A percentile compares a stretch with the other conserved stretches of the same genome.
Evolutionary conservation across 53 echinoderm and acorn worm species (phyloP).

Genomic region (Arbacia lixula): DNA sequence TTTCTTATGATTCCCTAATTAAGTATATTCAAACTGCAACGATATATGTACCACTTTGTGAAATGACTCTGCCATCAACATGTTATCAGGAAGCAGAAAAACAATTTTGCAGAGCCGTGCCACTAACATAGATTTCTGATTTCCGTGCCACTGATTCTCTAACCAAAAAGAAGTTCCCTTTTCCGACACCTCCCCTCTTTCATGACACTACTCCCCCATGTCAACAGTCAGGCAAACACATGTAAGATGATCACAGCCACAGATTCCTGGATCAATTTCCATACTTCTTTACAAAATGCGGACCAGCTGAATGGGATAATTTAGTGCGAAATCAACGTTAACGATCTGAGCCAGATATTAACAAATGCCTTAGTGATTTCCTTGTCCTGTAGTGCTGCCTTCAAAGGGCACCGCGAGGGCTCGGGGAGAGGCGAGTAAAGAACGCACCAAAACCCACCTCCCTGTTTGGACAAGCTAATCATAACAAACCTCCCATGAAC

Average conservation of each 20-base stretch:
- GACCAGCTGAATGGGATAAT: conserved; percentile 31
- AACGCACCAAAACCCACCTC: conserved; percentile 43
- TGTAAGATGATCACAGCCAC: conserved; percentile 28
- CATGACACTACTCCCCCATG: no score
- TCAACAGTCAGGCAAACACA: conserved; percentile 35
- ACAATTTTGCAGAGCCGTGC: no score
- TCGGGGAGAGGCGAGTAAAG: background rate
- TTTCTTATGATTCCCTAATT: no score
- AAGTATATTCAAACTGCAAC: no score
- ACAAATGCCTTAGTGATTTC: conserved; percentile 32
- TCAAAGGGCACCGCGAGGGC: conserved; percentile 28
- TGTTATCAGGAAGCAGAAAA: no score
- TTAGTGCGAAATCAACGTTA: conserved; percentile 13
- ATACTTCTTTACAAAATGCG: conserved; percentile 32
- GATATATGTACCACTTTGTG: no score
- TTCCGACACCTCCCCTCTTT: no score
- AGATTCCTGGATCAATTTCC: conserved; percentile 37
- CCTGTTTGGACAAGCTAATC: conserved; percentile 53
- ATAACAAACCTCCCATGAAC: conserved; percentile 39
- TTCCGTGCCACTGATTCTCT: no score
- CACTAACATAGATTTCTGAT: no score
- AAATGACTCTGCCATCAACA: no score
- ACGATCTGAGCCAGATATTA: conserved; percentile 3
- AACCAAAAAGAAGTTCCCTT: no score
- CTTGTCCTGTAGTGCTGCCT: background rate